Conservation (phyloP, 2,888 invertebrate species). For the Drepana falcataria region DNA sequence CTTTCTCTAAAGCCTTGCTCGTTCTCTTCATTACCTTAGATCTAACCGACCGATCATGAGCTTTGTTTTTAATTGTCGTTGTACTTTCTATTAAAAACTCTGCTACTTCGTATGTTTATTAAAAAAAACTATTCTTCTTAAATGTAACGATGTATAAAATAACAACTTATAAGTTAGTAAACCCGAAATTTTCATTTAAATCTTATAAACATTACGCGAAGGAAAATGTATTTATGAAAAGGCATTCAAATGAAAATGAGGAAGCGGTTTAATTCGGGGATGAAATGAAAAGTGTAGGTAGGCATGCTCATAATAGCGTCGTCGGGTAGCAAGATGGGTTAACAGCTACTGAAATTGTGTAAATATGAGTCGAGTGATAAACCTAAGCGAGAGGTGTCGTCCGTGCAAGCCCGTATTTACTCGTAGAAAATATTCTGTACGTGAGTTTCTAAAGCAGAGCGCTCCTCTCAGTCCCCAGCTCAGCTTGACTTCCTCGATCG, state of each 20-base stretch:
- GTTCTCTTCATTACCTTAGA: constrained; percentile 66
- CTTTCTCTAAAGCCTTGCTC: constrained; percentile 68
- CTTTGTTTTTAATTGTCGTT: constrained; percentile 5
- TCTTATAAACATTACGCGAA: too few relatives aligned
- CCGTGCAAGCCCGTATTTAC: constrained; percentile 53
- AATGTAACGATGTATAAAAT: too few relatives aligned
- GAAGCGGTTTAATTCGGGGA: constrained; percentile 24
- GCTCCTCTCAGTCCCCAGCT: constrained; percentile 15
- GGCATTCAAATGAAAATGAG: constrained; percentile 23
- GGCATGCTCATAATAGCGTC: constrained; percentile 5
- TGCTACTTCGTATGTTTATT: too few relatives aligned
- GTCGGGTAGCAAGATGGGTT: constrained; percentile 37
- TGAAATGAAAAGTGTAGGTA: too few relatives aligned
- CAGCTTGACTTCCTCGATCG: too few relatives aligned
- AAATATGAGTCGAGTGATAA: constrained; percentile 74
- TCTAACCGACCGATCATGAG: constrained; percentile 19
- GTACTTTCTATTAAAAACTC: background rate
- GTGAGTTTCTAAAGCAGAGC: constrained; percentile 45
- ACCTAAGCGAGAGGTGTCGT: constrained; percentile 50
- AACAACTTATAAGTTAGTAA: too few relatives aligned
- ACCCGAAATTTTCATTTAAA: too few relatives aligned
- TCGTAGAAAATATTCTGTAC: constrained; percentile 58
- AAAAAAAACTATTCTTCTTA: too few relatives aligned
- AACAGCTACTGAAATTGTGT: constrained; percentile 67
- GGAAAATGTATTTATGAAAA: constrained; percentile 2